These are phyloP conservation scores for Platygyra sinensis DNA, from an alignment of 64 coral and sea anemone species.

Conservation along the genomic window DNA sequence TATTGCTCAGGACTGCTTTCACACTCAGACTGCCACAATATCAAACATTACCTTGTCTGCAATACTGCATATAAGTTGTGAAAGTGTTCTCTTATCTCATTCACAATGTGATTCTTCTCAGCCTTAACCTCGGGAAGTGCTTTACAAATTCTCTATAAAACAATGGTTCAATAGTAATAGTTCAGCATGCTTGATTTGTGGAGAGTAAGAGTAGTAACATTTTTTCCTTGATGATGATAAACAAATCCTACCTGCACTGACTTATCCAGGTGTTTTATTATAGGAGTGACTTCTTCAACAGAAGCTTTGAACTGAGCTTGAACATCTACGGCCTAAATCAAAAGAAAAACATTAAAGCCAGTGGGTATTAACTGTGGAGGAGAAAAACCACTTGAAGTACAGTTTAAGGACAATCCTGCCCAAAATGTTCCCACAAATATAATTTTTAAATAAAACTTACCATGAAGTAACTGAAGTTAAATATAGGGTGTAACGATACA, in stretches of 20 bases:
- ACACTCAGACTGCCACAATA: neutral
- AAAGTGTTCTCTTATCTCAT: slow-evolving; percentile 88
- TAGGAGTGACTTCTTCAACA: slow-evolving; percentile 22
- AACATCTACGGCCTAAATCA: slow-evolving; percentile 31
- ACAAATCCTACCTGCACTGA: slow-evolving; percentile 40
- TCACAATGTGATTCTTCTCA: slow-evolving; percentile 70
- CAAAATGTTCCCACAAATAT: too few species aligned
- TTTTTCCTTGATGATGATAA: too few species aligned
- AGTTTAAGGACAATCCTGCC: too few species aligned
- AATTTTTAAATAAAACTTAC: too few species aligned
- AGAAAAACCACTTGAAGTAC: too few species aligned
- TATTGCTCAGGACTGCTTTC: neutral
- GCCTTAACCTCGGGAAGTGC: slow-evolving; percentile 53
- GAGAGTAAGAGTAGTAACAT: too few species aligned
- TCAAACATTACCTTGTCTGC: slow-evolving; percentile 68
- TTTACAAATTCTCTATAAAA: slow-evolving; percentile 71
- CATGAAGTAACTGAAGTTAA: too few species aligned
- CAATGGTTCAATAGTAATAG: too few species aligned
- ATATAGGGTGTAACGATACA: too few species aligned
- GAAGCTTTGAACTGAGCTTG: slow-evolving; percentile 45
- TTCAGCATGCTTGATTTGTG: too few species aligned
- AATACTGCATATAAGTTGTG: slow-evolving; percentile 60
- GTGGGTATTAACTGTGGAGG: neutral
- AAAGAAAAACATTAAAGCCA: neutral
- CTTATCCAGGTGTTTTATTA: slow-evolving; percentile 42